These are phyloP conservation scores for Catharus minimus DNA, from an alignment of 2,113 vertebrate species.

Conservation along the genomic window DNA sequence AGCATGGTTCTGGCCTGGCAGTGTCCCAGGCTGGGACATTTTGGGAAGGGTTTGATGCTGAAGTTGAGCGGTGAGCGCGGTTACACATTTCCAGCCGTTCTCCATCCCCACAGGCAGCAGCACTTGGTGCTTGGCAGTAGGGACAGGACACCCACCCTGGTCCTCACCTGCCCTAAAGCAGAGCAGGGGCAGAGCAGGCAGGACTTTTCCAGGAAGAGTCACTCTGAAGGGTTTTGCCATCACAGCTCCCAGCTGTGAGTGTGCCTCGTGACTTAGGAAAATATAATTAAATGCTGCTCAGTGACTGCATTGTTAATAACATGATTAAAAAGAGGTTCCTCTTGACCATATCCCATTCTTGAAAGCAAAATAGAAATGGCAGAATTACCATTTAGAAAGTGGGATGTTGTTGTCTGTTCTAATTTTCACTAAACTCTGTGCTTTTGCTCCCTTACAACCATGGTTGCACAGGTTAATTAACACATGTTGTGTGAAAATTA, in stretches of 20 bases:
- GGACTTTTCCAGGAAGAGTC: background rate
- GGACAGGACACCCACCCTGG: background rate
- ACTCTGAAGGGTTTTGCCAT: background rate
- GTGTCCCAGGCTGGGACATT: background rate
- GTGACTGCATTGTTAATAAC: background rate
- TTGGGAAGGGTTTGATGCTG: background rate
- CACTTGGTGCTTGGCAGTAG: background rate
- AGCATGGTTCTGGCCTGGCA: background rate
- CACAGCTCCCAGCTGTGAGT: background rate
- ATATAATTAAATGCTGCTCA: background rate
- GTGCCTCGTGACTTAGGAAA: background rate
- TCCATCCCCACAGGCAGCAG: background rate
- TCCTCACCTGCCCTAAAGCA: background rate
- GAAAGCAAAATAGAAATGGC: background rate
- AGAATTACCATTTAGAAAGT: conserved; percentile 23
- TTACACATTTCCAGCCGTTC: accelerated
- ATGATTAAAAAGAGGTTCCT: background rate
- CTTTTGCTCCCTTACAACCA: background rate
- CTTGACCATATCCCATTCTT: background rate
- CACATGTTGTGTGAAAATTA: conserved; percentile 14
- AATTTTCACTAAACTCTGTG: conserved; percentile 9
- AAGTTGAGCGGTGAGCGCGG: accelerated
- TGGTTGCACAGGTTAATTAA: conserved; percentile 43
- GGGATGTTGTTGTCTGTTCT: conserved; percentile 28
- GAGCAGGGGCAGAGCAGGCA: background rate